phyloP scores from a whole-genome alignment of 2,888 invertebrate genomes.

The Bembecia ichneumoniformis region DNA sequence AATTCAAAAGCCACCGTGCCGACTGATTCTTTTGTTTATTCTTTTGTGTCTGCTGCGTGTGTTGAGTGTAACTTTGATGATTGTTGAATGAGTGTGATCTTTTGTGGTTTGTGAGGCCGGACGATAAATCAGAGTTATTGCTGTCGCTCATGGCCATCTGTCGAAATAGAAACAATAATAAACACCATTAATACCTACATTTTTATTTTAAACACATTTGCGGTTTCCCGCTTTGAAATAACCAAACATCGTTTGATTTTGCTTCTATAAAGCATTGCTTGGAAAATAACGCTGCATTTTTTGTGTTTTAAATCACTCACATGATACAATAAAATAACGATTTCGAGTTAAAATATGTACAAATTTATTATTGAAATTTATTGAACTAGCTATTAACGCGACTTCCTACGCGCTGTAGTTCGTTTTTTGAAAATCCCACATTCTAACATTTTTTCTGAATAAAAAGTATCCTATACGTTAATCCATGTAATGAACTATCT shows the following conservation, averaged over 20 bases:
- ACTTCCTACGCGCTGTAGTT: too few relatives aligned
- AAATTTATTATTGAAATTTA: too few relatives aligned
- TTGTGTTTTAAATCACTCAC: neutral
- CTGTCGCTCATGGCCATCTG: conserved; percentile 78
- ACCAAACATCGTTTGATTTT: too few relatives aligned
- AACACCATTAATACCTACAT: neutral
- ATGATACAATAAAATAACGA: too few relatives aligned
- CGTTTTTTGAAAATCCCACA: too few relatives aligned
- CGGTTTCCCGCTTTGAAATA: neutral
- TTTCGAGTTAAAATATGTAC: too few relatives aligned
- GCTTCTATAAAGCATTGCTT: neutral
- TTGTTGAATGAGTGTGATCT: conserved; percentile 80
- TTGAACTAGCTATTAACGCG: too few relatives aligned
- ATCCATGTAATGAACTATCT: too few relatives aligned
- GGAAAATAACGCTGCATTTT: conserved; percentile 1
- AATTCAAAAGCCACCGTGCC: conserved; percentile 62
- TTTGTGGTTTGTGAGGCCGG: conserved; percentile 75
- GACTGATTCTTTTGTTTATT: conserved; percentile 75
- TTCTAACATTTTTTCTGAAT: too few relatives aligned
- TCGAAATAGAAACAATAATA: conserved; percentile 16
- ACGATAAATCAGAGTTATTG: conserved; percentile 63
- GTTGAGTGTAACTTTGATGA: conserved; percentile 78
- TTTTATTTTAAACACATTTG: conserved; percentile 4
- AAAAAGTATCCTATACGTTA: too few relatives aligned
- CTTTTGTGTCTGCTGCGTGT: conserved; percentile 72